A percentile compares a stretch with the other conserved stretches of the same genome.
Evolutionary conservation across 2,888 invertebrate genomes (phyloP).

Genomic region (Aleiodes alternator): DNA sequence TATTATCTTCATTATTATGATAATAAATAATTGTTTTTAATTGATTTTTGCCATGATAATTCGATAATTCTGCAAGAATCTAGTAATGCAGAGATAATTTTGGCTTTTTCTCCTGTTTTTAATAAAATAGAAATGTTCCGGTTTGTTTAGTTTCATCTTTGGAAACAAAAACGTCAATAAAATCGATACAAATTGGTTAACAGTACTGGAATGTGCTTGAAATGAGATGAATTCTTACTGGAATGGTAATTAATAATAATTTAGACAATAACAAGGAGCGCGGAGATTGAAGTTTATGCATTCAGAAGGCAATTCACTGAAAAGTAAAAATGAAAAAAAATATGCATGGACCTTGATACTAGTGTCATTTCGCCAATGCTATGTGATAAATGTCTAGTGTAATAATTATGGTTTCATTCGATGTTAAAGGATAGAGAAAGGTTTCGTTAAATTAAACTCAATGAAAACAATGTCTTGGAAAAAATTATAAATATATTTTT

Average conservation of each 20-base stretch:
- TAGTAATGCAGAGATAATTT: slow-evolving; percentile 4
- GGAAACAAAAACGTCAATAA: background rate
- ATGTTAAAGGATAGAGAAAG: slow-evolving; percentile 1
- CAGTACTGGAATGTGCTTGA: background rate
- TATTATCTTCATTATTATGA: background rate
- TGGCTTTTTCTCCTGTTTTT: background rate
- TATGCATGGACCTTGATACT: background rate
- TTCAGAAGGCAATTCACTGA: no score
- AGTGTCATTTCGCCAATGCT: slow-evolving; percentile 42
- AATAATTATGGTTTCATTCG: slow-evolving; percentile 30
- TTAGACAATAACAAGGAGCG: background rate
- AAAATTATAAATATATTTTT: no score
- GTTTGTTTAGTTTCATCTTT: no score
- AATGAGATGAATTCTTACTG: background rate
- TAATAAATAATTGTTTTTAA: slow-evolving; percentile 1
- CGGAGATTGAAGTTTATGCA: no score
- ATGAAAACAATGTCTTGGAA: no score
- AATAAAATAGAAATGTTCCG: background rate
- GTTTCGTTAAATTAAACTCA: background rate
- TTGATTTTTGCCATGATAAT: slow-evolving; percentile 17
- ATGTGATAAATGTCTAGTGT: slow-evolving; percentile 48
- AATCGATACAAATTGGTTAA: background rate
- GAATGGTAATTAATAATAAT: background rate
- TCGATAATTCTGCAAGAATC: background rate
- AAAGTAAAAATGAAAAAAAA: no score